Conservation (phyloP, 2,888 invertebrate genomes). For the Neocrepidodera transversa region DNA sequence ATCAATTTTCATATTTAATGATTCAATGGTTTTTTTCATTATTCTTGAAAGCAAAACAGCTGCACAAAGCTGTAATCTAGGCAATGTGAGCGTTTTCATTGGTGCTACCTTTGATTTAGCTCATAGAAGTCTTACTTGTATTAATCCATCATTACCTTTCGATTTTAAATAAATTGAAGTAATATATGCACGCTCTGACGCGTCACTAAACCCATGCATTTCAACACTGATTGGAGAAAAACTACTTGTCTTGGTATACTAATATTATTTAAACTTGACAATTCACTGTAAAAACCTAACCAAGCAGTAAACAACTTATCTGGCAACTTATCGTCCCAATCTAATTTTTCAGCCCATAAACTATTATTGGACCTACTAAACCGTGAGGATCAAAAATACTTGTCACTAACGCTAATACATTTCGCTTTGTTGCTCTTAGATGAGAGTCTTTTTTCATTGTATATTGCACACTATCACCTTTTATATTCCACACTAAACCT, state of each 20-base stretch:
- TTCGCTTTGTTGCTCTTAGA: conserved; percentile 30
- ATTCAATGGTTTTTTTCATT: not conserved
- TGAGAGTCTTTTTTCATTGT: not conserved
- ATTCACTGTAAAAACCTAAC: conserved; percentile 13
- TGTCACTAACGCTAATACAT: conserved; percentile 31
- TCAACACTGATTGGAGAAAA: conserved; percentile 1
- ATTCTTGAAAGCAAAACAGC: conserved; percentile 2
- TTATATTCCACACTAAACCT: conserved; percentile 34
- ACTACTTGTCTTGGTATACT: conserved; percentile 29
- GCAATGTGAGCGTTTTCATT: conserved; percentile 17
- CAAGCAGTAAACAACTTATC: not conserved
- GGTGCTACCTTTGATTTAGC: conserved; percentile 25
- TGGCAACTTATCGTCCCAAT: conserved; percentile 23
- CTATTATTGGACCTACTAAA: conserved; percentile 31
- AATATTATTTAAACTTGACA: conserved; percentile 17
- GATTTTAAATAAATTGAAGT: conserved; percentile 31
- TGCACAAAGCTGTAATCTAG: not conserved
- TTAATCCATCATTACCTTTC: not conserved
- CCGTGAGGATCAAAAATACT: conserved; percentile 40
- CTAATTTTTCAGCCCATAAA: conserved; percentile 38
- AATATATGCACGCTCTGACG: conserved; percentile 31
- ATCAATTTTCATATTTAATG: not conserved
- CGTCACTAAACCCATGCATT: conserved; percentile 38
- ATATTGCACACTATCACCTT: conserved; percentile 29
- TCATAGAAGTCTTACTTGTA: conserved; percentile 17